Conservation (phyloP, 2,113 vertebrate genomes). For the Actenoides lindsayi region DNA sequence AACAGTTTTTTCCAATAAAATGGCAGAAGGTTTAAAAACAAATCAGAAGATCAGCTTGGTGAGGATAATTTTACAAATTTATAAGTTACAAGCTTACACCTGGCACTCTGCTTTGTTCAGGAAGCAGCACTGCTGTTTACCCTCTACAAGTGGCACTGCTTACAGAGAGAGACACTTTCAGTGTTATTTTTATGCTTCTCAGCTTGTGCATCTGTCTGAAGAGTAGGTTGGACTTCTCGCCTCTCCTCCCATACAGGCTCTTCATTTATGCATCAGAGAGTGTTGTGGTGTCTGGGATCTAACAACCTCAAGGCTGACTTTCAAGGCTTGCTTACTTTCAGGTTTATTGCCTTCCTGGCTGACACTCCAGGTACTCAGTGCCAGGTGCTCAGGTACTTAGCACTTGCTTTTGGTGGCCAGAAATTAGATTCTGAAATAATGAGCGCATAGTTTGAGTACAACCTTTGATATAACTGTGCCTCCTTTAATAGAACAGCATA, state of each 20-base stretch:
- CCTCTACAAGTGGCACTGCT: not conserved
- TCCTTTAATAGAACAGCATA: not conserved
- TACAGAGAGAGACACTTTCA: not conserved
- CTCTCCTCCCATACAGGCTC: not conserved
- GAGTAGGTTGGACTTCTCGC: not conserved
- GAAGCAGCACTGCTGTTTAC: not conserved
- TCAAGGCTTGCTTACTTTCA: not conserved
- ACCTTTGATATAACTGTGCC: not conserved
- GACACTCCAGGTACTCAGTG: not conserved
- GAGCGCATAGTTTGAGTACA: not conserved
- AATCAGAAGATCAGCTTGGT: not conserved
- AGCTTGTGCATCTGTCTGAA: not conserved
- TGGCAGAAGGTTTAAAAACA: not conserved
- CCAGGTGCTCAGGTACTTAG: not conserved
- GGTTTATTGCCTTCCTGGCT: not conserved
- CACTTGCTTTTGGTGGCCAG: not conserved
- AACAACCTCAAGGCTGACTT: not conserved
- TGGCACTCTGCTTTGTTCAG: constrained; percentile 17
- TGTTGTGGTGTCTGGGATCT: not conserved
- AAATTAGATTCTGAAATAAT: not conserved
- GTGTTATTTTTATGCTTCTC: constrained; percentile 26
- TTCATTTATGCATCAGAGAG: not conserved
- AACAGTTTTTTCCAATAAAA: not conserved
- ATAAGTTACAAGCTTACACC: not conserved
- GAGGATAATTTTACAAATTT: not conserved